phyloP scores from a whole-genome alignment of 2,888 invertebrate genomes.

The Diabrotica balteata region DNA sequence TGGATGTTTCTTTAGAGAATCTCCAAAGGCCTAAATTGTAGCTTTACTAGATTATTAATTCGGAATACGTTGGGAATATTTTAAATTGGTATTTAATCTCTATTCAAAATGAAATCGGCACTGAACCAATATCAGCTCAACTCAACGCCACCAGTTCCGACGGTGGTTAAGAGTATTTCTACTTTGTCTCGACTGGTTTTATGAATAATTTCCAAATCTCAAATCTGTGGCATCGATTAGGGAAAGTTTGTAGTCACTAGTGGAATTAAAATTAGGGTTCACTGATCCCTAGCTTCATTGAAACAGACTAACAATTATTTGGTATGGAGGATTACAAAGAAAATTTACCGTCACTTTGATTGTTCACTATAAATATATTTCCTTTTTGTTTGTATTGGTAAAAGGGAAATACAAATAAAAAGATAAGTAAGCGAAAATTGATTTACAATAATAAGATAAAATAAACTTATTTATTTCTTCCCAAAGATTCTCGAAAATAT shows the following conservation, averaged over 20 bases:
- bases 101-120: constrained; percentile 37
- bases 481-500: no score
- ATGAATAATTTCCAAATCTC: constrained; percentile 25
- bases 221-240: constrained; percentile 14
- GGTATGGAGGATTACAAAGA: no score
- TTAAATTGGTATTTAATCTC: constrained; percentile 43
- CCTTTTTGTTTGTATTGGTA: no score
- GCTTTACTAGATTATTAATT: constrained; percentile 41
- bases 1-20: constrained; percentile 24
- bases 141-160: constrained; percentile 10
- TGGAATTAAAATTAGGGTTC: constrained; percentile 12
- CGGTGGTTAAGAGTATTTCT: constrained; percentile 10
- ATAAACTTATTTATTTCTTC: no score
- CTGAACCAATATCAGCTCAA: constrained; percentile 26
- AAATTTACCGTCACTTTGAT: no score
- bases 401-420: no score
- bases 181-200: constrained; percentile 18
- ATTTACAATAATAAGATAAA: no score
- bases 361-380: no score
- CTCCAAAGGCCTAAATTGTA: constrained; percentile 30
- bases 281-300: constrained; percentile 1
- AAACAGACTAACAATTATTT: background rate
- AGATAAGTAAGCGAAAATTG: no score
- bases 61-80: constrained; percentile 42
- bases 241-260: constrained; percentile 8